phyloP scores from a whole-genome alignment of 2,797 vertebrate species.

The Gastrophryne carolinensis region DNA sequence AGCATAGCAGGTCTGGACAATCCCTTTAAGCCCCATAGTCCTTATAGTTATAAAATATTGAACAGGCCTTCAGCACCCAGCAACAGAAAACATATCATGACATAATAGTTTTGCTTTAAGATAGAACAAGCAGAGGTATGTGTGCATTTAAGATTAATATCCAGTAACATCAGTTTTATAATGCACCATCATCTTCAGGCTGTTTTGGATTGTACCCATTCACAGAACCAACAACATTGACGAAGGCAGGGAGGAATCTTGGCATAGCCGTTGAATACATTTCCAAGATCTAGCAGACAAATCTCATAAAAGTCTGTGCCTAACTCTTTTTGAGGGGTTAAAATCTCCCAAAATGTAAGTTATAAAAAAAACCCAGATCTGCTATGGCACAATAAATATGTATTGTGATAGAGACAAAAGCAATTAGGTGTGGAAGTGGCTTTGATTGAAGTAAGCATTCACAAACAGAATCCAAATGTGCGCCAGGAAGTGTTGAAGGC shows the following conservation, averaged over 20 bases:
- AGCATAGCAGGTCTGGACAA: too few species aligned
- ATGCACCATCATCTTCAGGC: constrained; percentile 12
- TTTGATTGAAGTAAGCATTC: constrained; percentile 69
- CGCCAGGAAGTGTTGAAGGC: constrained; percentile 57
- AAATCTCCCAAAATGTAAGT: not conserved
- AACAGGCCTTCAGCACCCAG: too few species aligned
- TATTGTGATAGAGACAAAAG: constrained; percentile 54
- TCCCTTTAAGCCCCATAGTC: too few species aligned
- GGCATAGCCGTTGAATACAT: constrained; percentile 1
- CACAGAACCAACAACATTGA: not conserved
- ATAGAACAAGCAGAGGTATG: too few species aligned
- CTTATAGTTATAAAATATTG: too few species aligned
- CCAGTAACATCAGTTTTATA: constrained; percentile 42
- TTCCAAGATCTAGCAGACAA: constrained; percentile 3
- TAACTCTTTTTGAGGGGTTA: not conserved
- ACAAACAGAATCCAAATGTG: constrained; percentile 74
- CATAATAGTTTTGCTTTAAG: too few species aligned
- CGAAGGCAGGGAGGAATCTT: not conserved
- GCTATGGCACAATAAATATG: constrained; percentile 51
- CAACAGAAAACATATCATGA: too few species aligned
- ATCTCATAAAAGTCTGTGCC: constrained; percentile 15
- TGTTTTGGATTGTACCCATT: constrained; percentile 17
- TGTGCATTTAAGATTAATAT: too few species aligned
- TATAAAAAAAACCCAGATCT: not conserved
- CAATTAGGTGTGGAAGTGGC: constrained; percentile 66